These are phyloP conservation scores for Protodeltote pygarga DNA, from an alignment of 2,888 invertebrate genomes.

Conservation along the genomic window DNA sequence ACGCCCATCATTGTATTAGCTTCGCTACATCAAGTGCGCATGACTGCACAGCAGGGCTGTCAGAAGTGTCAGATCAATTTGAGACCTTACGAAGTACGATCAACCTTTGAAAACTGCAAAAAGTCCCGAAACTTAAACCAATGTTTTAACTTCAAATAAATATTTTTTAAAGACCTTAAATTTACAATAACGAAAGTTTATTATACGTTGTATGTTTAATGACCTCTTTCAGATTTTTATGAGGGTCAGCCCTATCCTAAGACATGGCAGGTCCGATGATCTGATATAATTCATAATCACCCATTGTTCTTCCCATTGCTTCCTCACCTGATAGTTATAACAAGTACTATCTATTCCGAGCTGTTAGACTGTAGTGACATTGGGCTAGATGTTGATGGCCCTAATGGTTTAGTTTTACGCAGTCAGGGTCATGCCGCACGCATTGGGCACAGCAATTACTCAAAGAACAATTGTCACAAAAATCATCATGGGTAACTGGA, in stretches of 20 bases:
- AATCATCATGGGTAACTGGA: too few relatives aligned
- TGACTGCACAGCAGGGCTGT: constrained; percentile 20
- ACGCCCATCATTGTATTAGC: constrained; percentile 30
- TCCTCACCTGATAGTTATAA: not conserved
- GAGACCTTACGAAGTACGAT: too few relatives aligned
- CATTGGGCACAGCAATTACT: too few relatives aligned
- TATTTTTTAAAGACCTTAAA: too few relatives aligned
- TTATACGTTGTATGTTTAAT: too few relatives aligned
- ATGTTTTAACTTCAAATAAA: too few relatives aligned
- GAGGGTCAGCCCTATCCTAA: constrained; percentile 19
- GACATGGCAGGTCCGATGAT: constrained; percentile 22
- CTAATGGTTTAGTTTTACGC: constrained; percentile 3
- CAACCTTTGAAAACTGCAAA: too few relatives aligned
- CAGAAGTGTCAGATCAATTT: not conserved
- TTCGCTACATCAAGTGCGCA: constrained; percentile 30
- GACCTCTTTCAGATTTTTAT: too few relatives aligned
- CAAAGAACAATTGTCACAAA: too few relatives aligned
- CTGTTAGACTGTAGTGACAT: constrained; percentile 1
- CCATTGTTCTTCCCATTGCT: constrained; percentile 24
- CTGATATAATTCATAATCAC: constrained; percentile 28
- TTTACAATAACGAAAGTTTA: too few relatives aligned
- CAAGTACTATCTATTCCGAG: constrained; percentile 3
- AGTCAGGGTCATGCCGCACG: constrained; percentile 32
- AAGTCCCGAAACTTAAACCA: too few relatives aligned
- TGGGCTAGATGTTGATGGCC: constrained; percentile 20